A percentile compares a stretch with the other conserved stretches of the same genome.
phyloP scores from a whole-genome alignment of 2,113 vertebrate genomes.

The Leptodactylus fuscus region DNA sequence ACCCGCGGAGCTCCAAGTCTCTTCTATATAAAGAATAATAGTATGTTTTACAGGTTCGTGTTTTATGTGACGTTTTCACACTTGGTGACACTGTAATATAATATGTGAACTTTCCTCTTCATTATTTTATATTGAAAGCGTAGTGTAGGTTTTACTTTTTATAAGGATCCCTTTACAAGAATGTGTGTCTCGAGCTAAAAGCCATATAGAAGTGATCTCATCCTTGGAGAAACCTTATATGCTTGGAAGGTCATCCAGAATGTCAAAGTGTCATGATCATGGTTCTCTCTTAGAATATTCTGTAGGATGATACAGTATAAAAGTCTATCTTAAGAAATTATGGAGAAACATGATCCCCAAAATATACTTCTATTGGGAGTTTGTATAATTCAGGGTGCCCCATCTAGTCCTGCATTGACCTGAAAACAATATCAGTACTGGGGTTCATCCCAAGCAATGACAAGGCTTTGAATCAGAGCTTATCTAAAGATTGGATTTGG shows the following conservation, averaged over 20 bases:
- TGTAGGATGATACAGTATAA: neutral
- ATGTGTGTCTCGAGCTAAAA: slow-evolving; percentile 24
- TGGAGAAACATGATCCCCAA: too few species aligned
- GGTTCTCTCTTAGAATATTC: neutral
- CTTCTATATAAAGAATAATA: neutral
- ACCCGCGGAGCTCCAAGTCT: neutral
- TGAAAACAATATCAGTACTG: too few species aligned
- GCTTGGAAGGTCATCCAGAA: slow-evolving; percentile 7
- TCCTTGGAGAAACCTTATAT: slow-evolving; percentile 30
- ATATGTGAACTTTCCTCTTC: neutral
- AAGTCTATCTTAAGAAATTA: too few species aligned
- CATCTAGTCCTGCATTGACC: too few species aligned
- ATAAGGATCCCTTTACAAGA: slow-evolving; percentile 23
- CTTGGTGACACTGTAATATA: slow-evolving; percentile 24
- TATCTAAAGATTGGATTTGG: too few species aligned
- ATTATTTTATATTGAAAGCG: neutral
- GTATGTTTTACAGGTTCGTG: neutral
- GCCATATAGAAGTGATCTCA: slow-evolving; percentile 27
- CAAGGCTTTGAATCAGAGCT: too few species aligned
- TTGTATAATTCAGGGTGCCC: too few species aligned
- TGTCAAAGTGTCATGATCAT: slow-evolving; percentile 7
- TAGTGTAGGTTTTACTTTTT: neutral
- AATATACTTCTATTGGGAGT: too few species aligned
- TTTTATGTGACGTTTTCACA: neutral
- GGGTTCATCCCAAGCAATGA: too few species aligned